Evolutionary conservation across 2,888 invertebrate genomes (phyloP), one percentile per base, ranked within the genome.

Genomic region (Pollenia griseotomentosa): DNA sequence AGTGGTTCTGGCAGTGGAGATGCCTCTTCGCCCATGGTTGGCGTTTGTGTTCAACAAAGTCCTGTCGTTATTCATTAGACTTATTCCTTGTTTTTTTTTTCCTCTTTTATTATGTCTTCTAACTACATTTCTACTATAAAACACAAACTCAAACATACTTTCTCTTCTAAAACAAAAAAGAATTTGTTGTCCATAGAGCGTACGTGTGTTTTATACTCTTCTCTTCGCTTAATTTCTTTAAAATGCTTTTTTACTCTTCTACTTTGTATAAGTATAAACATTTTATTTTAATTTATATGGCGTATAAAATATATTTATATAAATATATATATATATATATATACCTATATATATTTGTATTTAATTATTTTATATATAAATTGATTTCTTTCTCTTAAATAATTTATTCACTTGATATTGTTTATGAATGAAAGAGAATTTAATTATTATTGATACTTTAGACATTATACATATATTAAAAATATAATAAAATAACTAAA

Each of bases 1-100:
- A 83, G 87, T 81, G 86, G 88, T 55, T 88, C 89, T 23, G 87
- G 86, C 51, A 89, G 90, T 87, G 89, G 91, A 44, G 92, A 92
- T 89, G 96, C 96, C 90, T 96, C 96, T 92, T 96, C 96, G 91
- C 96, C 97, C 90, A 97, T 98, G 97, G 96, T 97, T 91, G 97
- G 96, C 89, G 97, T 97, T 90, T 97, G 97, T 94, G 96, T 97
- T 93, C 97, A 97, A 94, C 97, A 98, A 95, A 97, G 97, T 95
- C 97, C 98, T 91, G 98, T 98, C 92, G 97, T 97, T 93, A 98
- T 98, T 94, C 98, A 98, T 91, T 93, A 93, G 89, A 81, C 61
- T 70, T 74, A 19, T n/a, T 61, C 16, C 51, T 19, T 23, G 55
- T 0, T n/a, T 6, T 12, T 6, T 12, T 42, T 4, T 10, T 23